Evolutionary conservation across 2,797 vertebrate genomes (phyloP).

Genomic region (Chaunax sp.): DNA sequence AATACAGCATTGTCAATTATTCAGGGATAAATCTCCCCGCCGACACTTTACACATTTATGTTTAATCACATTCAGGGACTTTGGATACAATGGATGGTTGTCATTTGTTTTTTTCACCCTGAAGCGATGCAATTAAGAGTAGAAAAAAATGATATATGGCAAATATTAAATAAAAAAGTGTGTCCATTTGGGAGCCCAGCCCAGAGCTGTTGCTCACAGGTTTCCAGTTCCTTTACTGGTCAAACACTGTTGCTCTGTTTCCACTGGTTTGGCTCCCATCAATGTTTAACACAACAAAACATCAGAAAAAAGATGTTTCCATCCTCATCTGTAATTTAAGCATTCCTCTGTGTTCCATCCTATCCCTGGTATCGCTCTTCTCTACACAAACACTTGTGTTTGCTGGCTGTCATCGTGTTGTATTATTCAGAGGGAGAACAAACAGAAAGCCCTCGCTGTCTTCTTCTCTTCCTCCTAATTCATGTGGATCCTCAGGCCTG

Average conservation of each 20-base stretch:
- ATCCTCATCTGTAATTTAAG: constrained; percentile 71
- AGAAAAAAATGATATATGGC: constrained; percentile 28
- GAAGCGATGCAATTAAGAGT: constrained; percentile 52
- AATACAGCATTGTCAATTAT: constrained; percentile 77
- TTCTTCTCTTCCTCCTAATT: constrained; percentile 60
- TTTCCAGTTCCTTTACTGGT: constrained; percentile 30
- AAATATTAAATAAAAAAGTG: constrained; percentile 28
- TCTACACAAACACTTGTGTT: constrained; percentile 70
- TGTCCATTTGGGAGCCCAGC: constrained; percentile 35
- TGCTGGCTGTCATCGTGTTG: constrained; percentile 62
- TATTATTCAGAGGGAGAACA: constrained; percentile 77
- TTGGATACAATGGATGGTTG: constrained; percentile 54
- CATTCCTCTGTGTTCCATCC: constrained; percentile 43
- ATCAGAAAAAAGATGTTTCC: constrained; percentile 38
- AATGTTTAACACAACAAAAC: constrained; percentile 55
- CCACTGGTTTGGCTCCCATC: constrained; percentile 42
- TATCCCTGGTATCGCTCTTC: constrained; percentile 34
- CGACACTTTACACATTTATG: constrained; percentile 67
- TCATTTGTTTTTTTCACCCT: constrained; percentile 54
- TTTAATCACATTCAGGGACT: constrained; percentile 69
- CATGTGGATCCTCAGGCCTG: constrained; percentile 60
- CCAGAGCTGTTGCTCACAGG: constrained; percentile 2
- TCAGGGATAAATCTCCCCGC: constrained; percentile 57
- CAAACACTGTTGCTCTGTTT: constrained; percentile 10
- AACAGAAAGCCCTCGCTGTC: constrained; percentile 57